Percentiles rank a stretch among this genome's conserved stretches.
Evolutionary conservation across 2,797 vertebrate genomes (phyloP).

Genomic region (Cynodonichthys magdalenae): DNA sequence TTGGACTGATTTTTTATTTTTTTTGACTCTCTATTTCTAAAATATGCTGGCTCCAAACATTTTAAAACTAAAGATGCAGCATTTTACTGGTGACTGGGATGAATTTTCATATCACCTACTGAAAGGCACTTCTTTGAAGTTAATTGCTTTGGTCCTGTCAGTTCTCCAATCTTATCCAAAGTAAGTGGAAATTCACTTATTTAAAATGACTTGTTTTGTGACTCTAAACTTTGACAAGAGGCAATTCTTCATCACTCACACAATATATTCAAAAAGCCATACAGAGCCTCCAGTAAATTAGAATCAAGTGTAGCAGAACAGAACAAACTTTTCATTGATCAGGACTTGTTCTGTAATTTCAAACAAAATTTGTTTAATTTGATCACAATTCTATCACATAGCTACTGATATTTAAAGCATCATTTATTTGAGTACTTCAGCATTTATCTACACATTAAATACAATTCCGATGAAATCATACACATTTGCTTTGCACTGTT

Average conservation of each 20-base stretch:
- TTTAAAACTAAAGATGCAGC: too few relatives aligned
- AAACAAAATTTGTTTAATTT: not conserved
- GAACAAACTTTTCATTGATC: slow-evolving; percentile 5
- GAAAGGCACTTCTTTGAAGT: too few relatives aligned
- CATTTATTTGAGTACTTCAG: not conserved
- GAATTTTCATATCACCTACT: too few relatives aligned
- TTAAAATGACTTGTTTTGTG: not conserved
- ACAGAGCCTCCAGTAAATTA: not conserved
- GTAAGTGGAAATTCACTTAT: not conserved
- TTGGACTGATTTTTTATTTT: too few relatives aligned
- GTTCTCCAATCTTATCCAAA: too few relatives aligned
- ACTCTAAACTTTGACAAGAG: not conserved
- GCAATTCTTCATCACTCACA: not conserved
- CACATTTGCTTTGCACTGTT: not conserved
- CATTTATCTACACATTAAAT: not conserved
- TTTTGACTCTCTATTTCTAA: too few relatives aligned
- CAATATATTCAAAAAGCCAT: not conserved
- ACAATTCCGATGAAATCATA: not conserved
- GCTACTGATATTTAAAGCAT: not conserved
- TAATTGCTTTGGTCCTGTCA: too few relatives aligned
- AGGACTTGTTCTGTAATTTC: not conserved
- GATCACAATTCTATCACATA: not conserved
- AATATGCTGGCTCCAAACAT: too few relatives aligned
- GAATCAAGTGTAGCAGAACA: not conserved
- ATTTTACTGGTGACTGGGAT: too few relatives aligned